Evolutionary conservation across 2,113 vertebrate species (phyloP).

Genomic region (Dendropsophus ebraccatus): DNA sequence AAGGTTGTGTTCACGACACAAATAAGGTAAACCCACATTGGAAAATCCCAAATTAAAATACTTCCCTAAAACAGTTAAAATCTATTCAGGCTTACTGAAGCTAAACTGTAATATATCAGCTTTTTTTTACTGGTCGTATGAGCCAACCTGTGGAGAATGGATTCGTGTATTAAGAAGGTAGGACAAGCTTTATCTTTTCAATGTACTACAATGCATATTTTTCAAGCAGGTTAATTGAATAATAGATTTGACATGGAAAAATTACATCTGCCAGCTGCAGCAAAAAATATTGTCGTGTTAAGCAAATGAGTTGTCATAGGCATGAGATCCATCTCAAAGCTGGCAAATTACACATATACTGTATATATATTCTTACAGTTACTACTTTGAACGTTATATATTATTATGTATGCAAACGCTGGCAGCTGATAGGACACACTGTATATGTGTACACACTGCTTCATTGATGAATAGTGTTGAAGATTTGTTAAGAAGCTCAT

Average conservation of each 20-base stretch:
- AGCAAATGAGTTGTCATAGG: slow-evolving; percentile 33
- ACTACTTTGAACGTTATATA: neutral
- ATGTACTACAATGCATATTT: slow-evolving; percentile 25
- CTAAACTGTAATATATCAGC: slow-evolving; percentile 57
- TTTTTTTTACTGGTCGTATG: slow-evolving; percentile 53
- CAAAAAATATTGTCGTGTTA: neutral
- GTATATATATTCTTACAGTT: neutral
- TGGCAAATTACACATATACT: neutral
- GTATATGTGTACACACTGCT: slow-evolving; percentile 10
- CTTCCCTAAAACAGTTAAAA: slow-evolving; percentile 79
- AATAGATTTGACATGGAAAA: slow-evolving; percentile 16
- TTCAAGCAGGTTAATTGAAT: neutral
- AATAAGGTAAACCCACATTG: slow-evolving; percentile 67
- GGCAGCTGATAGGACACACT: slow-evolving; percentile 41
- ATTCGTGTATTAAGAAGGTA: slow-evolving; percentile 67
- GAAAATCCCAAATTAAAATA: slow-evolving; percentile 73
- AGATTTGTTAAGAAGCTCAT: neutral
- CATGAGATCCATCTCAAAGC: neutral
- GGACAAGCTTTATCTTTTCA: slow-evolving; percentile 57
- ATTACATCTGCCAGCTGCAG: slow-evolving; percentile 7
- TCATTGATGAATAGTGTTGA: neutral
- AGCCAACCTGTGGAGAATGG: slow-evolving; percentile 53
- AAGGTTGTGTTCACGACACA: neutral
- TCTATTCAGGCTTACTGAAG: slow-evolving; percentile 63
- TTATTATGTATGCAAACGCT: slow-evolving; percentile 24